Evolutionary conservation across 2,797 vertebrate species (phyloP), one percentile per base, ranked within the genome.

Genomic region (Diplodus puntazzo): DNA sequence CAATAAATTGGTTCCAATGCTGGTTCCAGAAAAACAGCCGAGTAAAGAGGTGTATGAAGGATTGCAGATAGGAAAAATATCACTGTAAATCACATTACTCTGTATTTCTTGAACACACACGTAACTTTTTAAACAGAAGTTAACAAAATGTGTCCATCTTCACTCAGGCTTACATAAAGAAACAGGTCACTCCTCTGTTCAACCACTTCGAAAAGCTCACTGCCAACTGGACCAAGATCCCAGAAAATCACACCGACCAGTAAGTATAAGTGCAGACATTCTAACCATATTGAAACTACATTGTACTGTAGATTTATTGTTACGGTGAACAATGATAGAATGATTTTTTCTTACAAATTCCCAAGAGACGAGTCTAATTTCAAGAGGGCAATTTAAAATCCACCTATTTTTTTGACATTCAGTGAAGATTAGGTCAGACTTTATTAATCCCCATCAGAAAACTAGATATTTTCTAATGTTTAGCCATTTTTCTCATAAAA

Each of bases 111-210:
- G 7, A 39, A 39, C 16, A 23, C 27, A 53, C 13, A 14, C 67
- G 25, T 21, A 11, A n/a, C 13, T 34, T 25, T 23, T 52, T 1
- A 43, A 62, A 39, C 5, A 62, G 16, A 30, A 48, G 34, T 45
- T 18, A 18, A 68, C 5, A 50, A 67, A 61, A 43, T 5, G 1
- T 81, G 45, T 60, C 81, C 25, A 75, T 79, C 50, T 42, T 63
- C 72, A 58, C 55, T 66, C 59, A 98, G 97, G 87, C 5, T 1
- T 99, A 99, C 80, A 65, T 98, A 1, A 91, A 17, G 79, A 92
- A 96, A 17, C 96, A 97, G 83, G 95, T 97, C 79, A 72, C 0
- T 0, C 96, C 96, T 17, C 91, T 98, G 42, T 98, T 96, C 69
- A 0, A 50, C 0, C 0, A 97, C 87, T 98, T 96, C 57, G 0